Percentiles rank a stretch among this genome's conserved stretches.
These are phyloP conservation scores for Drosophila anomalata DNA, from an alignment of 2,888 invertebrate species.

Conservation along the genomic window DNA sequence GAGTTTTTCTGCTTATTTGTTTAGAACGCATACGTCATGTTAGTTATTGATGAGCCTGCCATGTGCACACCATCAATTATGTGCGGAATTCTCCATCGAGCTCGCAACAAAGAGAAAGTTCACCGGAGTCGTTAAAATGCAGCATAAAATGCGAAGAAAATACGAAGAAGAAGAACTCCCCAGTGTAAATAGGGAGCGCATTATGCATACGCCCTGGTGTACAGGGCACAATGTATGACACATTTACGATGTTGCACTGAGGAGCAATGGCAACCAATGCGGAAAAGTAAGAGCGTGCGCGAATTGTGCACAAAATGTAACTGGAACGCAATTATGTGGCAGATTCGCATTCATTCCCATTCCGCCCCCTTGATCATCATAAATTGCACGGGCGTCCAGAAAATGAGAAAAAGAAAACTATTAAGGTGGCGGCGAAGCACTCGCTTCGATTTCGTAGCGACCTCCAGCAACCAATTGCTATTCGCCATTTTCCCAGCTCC, in stretches of 20 bases:
- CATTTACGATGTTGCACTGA: slow-evolving; percentile 26
- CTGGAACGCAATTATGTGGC: slow-evolving; percentile 74
- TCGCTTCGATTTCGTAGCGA: slow-evolving; percentile 51
- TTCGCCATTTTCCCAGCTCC: slow-evolving; percentile 23
- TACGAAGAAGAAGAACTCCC: slow-evolving; percentile 8
- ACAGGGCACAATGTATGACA: slow-evolving; percentile 36
- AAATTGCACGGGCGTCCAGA: slow-evolving; percentile 47
- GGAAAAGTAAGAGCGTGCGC: slow-evolving; percentile 24
- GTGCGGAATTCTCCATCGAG: slow-evolving; percentile 9
- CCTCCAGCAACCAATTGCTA: slow-evolving; percentile 49
- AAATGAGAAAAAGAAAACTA: slow-evolving; percentile 49
- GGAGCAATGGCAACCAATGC: slow-evolving; percentile 32
- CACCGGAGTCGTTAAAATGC: slow-evolving; percentile 46
- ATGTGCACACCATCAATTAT: slow-evolving; percentile 68
- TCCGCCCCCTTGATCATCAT: slow-evolving; percentile 47
- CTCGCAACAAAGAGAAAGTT: slow-evolving; percentile 11
- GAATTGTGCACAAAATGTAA: slow-evolving; percentile 71
- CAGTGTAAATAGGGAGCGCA: slow-evolving; percentile 37
- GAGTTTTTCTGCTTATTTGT: slow-evolving; percentile 62
- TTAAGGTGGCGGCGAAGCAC: slow-evolving; percentile 67
- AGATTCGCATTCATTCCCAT: slow-evolving; percentile 23
- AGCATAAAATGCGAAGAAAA: slow-evolving; percentile 39
- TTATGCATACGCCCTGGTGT: slow-evolving; percentile 49
- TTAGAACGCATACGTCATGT: slow-evolving; percentile 62
- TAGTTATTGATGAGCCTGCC: slow-evolving; percentile 65